Evolutionary conservation across 1,140 invertebrate genomes (phyloP).

Genomic region (Heliconius hermathena): DNA sequence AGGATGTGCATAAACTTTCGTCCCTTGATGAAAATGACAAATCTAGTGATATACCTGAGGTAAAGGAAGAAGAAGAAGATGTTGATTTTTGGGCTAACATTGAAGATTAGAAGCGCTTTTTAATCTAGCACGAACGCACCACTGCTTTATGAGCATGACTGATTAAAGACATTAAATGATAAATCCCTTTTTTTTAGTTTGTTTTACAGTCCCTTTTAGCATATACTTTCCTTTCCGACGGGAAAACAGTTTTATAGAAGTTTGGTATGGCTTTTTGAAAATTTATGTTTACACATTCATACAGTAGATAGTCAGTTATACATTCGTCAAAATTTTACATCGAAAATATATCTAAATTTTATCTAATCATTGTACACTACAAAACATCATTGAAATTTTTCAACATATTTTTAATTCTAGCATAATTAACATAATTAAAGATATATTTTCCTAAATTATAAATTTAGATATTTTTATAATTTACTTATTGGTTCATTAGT

Average conservation of each 20-base stretch:
- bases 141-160: slow-evolving; percentile 71
- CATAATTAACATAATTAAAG: background rate
- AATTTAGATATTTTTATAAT: background rate
- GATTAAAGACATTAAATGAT: slow-evolving; percentile 70
- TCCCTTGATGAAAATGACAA: slow-evolving; percentile 72
- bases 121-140: slow-evolving; percentile 65
- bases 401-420: background rate
- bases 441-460: background rate
- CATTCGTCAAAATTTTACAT: background rate
- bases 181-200: slow-evolving; percentile 61
- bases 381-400: background rate
- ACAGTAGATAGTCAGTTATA: background rate
- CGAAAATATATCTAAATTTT: background rate
- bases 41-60: slow-evolving; percentile 61
- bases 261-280: slow-evolving; percentile 65
- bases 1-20: slow-evolving; percentile 61
- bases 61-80: slow-evolving; percentile 68
- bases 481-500: background rate
- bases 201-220: slow-evolving; percentile 58
- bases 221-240: slow-evolving; percentile 59
- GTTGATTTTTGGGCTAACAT: slow-evolving; percentile 76
- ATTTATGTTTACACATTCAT: background rate
- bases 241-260: slow-evolving; percentile 47
- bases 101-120: slow-evolving; percentile 66
- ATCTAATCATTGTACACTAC: background rate